phyloP scores from a whole-genome alignment of 2,888 invertebrate genomes.

The Parochlus steinenii region DNA sequence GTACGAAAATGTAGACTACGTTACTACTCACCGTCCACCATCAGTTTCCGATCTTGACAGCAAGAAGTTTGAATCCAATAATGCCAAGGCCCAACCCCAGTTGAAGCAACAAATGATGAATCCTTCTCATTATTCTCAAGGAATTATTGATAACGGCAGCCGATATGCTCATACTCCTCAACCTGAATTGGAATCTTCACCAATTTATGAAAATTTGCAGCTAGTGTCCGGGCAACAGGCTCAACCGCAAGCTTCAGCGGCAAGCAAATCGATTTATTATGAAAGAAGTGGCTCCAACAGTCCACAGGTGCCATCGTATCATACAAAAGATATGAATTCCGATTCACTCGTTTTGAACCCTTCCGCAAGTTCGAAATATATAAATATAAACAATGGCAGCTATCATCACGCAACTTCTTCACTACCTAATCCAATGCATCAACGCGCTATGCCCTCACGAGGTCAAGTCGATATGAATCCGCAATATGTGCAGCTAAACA shows the following conservation, averaged over 20 bases:
- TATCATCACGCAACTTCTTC: slow-evolving; percentile 9
- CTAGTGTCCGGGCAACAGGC: slow-evolving; percentile 35
- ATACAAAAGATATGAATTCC: slow-evolving; percentile 12
- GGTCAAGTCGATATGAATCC: slow-evolving; percentile 5
- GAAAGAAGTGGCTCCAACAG: slow-evolving; percentile 16
- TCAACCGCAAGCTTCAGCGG: slow-evolving; percentile 29
- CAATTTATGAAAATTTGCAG: slow-evolving; percentile 48
- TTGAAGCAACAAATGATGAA: background rate
- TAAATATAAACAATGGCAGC: slow-evolving; percentile 6
- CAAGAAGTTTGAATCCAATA: slow-evolving; percentile 10
- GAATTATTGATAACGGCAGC: slow-evolving; percentile 3
- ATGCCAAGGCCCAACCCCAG: slow-evolving; percentile 12
- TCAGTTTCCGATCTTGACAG: slow-evolving; percentile 10
- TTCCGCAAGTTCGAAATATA: slow-evolving; percentile 6
- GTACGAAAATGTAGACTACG: slow-evolving; percentile 11
- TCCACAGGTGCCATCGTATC: slow-evolving; percentile 18
- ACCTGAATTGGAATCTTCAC: slow-evolving; percentile 32
- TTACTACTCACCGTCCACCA: too few species aligned
- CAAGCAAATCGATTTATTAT: slow-evolving; percentile 25
- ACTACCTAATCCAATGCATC: slow-evolving; percentile 4
- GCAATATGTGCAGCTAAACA: slow-evolving; percentile 9
- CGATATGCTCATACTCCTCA: slow-evolving; percentile 33
- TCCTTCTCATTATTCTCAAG: background rate
- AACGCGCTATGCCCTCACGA: background rate
- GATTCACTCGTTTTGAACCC: slow-evolving; percentile 10